Evolutionary conservation across 2,888 invertebrate species (phyloP), one percentile per base, ranked within the genome.

Genomic region (Tanypteryx hageni): DNA sequence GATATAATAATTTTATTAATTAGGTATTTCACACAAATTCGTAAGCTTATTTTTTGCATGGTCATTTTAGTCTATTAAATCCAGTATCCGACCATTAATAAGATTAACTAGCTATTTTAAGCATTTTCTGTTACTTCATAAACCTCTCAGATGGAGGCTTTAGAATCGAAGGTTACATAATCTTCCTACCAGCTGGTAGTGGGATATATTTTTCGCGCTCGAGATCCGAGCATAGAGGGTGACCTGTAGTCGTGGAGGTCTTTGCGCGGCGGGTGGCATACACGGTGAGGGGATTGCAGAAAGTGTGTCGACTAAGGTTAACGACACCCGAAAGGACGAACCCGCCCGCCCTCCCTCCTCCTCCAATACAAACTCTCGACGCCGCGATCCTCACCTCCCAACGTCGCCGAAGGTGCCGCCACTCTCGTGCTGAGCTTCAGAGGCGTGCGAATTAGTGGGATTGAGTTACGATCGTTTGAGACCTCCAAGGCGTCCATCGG

Each of bases 231-330:
- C 44, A 44, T 44, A 3, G 44, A 5, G 44, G 44, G 44, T 44
- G 44, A 5, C 44, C 44, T 44, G 44, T 3, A 44, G 44, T 44
- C 44, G 68, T 68, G 18, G 22, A 68, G 68, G 68, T 68, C 68
- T 18, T 27, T 31, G 86, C 13, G 10, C 0, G 13, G 86, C 86
- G 86, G 27, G 86, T 61, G 31, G 86, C 18, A 22, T 7, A 16
- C 59, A 3, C 16, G 18, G 61, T 4, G 27, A 61, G 86, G 22
- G 68, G 86, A 14, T 16, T 1, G 11, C 44, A 61, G 64, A 44
- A 89, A 44, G 89, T 89, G 89, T 89, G 89, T 89, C 89, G 64
- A 89, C 31, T 44, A 64, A 89, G 89, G 89, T 89, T 89, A 89
- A 68, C 89, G 89, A 89, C 89, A 89, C 64, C 89, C 89, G 61